Evolutionary conservation across 2,888 invertebrate genomes (phyloP).

Genomic region (Gasteruption jaculator): DNA sequence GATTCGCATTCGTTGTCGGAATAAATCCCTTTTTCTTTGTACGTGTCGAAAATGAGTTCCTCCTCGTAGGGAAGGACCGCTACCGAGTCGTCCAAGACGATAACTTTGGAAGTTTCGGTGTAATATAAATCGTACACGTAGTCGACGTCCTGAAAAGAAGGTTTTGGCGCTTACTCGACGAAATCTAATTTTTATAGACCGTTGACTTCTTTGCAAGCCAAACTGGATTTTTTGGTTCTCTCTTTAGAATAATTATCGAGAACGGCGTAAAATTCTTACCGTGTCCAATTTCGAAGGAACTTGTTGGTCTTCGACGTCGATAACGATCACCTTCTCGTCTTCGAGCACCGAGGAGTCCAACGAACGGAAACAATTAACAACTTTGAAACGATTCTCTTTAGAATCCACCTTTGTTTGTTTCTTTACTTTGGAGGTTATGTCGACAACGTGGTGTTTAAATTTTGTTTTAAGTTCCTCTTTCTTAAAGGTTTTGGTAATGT

Average conservation of each 20-base stretch:
- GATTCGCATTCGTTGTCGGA: slow-evolving; percentile 34
- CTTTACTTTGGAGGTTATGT: slow-evolving; percentile 52
- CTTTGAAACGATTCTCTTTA: slow-evolving; percentile 57
- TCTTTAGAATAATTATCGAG: too few relatives aligned
- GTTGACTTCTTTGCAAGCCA: too few relatives aligned
- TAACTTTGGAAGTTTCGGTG: slow-evolving; percentile 53
- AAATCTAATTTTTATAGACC: slow-evolving; percentile 7
- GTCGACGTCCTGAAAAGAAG: slow-evolving; percentile 38
- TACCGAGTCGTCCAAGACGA: slow-evolving; percentile 50
- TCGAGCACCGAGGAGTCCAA: slow-evolving; percentile 32
- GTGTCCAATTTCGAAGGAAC: too few relatives aligned
- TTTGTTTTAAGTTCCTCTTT: slow-evolving; percentile 54
- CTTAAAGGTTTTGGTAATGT: slow-evolving; percentile 47
- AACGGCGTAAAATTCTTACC: too few relatives aligned
- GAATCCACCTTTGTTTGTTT: slow-evolving; percentile 51
- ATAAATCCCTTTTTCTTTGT: slow-evolving; percentile 26
- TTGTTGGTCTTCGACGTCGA: slow-evolving; percentile 56
- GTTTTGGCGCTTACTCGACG: too few relatives aligned
- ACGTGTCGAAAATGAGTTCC: slow-evolving; percentile 45
- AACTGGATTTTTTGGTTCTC: too few relatives aligned
- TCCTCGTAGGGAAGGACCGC: slow-evolving; percentile 49
- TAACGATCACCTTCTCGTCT: slow-evolving; percentile 53
- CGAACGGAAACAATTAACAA: slow-evolving; percentile 59
- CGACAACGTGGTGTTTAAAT: slow-evolving; percentile 52
- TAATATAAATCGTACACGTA: slow-evolving; percentile 66